Percentiles rank a stretch among this genome's conserved stretches.
These are phyloP conservation scores for Drosophila orena DNA, from an alignment of 1,140 invertebrate genomes.

Conservation along the genomic window DNA sequence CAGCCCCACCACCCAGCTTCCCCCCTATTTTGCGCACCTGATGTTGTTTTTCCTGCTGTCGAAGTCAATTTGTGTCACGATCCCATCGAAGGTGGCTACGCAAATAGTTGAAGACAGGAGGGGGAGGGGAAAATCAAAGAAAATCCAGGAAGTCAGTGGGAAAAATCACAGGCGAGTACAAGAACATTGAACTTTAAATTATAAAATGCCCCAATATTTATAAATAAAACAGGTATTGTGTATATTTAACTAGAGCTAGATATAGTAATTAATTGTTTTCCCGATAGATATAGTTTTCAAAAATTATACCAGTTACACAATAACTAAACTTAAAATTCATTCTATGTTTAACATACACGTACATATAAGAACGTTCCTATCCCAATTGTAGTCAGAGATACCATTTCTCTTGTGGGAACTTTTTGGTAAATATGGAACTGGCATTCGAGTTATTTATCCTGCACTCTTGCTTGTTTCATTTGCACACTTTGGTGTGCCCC, in stretches of 20 bases:
- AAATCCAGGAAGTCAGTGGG: not conserved
- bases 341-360: not conserved
- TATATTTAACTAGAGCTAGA: too few species aligned
- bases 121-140: not conserved
- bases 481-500: not conserved
- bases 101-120: slow-evolving; percentile 16
- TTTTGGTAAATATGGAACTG: slow-evolving; percentile 12
- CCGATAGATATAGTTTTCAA: too few species aligned
- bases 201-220: too few species aligned
- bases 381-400: not conserved
- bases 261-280: too few species aligned
- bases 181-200: not conserved
- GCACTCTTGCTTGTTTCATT: slow-evolving; percentile 3
- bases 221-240: too few species aligned
- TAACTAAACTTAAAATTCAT: not conserved
- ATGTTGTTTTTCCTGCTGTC: slow-evolving; percentile 38
- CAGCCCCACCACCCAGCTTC: not conserved
- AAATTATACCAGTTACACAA: not conserved
- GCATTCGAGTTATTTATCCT: slow-evolving; percentile 29
- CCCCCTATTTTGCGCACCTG: slow-evolving; percentile 8
- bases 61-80: slow-evolving; percentile 68
- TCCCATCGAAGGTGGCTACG: slow-evolving; percentile 14
- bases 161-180: not conserved
- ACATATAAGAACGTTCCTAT: slow-evolving; percentile 1
- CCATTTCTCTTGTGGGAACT: slow-evolving; percentile 2